Conservation (phyloP, 2,888 invertebrate genomes). For the Mactromeris polynyma region DNA sequence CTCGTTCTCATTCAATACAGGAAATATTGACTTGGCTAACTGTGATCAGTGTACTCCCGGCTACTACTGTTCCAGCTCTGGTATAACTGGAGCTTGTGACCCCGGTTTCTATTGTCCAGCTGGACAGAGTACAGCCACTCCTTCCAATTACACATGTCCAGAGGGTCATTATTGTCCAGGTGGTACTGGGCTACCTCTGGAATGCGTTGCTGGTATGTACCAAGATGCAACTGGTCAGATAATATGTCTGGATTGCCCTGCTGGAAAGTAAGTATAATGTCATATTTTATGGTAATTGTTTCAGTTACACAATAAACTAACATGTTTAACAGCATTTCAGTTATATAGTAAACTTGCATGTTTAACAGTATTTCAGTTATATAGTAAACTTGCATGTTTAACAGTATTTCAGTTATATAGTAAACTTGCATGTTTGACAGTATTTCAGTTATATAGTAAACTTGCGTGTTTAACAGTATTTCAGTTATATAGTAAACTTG, state of each 20-base stretch:
- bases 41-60: slow-evolving; percentile 83
- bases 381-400: too few relatives aligned
- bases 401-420: too few relatives aligned
- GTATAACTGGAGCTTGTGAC: slow-evolving; percentile 82
- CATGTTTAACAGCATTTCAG: too few relatives aligned
- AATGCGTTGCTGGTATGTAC: slow-evolving; percentile 82
- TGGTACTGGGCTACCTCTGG: slow-evolving; percentile 78
- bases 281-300: too few relatives aligned
- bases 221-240: slow-evolving; percentile 82
- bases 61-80: slow-evolving; percentile 83
- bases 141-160: slow-evolving; percentile 82
- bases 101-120: slow-evolving; percentile 94
- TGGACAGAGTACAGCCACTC: slow-evolving; percentile 94
- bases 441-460: too few relatives aligned
- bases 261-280: slow-evolving; percentile 83
- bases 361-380: too few relatives aligned
- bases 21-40: slow-evolving; percentile 80
- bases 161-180: slow-evolving; percentile 84
- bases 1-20: slow-evolving; percentile 79
- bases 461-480: too few relatives aligned
- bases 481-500: too few relatives aligned
- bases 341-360: too few relatives aligned
- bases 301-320: too few relatives aligned
- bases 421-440: too few relatives aligned
- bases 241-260: slow-evolving; percentile 82